Percentiles rank a stretch among this genome's conserved stretches.
Evolutionary conservation across 2,113 vertebrate species (phyloP).

Genomic region (Leiothrix lutea): DNA sequence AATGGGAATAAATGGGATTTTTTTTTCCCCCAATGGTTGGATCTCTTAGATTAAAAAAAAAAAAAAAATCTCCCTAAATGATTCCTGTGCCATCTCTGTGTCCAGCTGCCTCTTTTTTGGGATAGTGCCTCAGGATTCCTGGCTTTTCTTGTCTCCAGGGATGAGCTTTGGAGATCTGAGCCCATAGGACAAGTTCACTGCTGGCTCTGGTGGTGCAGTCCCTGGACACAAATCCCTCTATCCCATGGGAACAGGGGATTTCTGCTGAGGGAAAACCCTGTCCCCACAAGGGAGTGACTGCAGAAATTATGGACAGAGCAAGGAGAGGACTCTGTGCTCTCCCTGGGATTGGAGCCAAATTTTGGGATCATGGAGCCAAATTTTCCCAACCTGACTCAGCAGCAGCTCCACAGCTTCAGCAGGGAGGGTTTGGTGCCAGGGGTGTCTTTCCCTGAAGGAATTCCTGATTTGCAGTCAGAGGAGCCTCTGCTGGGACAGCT

Average conservation of each 20-base stretch:
- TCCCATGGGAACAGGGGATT: neutral
- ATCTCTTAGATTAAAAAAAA: neutral
- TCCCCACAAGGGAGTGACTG: neutral
- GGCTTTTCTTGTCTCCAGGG: neutral
- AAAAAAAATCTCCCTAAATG: neutral
- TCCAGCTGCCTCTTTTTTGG: neutral
- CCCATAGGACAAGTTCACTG: neutral
- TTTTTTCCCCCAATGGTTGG: neutral
- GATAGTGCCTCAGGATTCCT: neutral
- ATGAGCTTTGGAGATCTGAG: neutral
- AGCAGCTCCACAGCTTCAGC: neutral
- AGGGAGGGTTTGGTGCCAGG: neutral
- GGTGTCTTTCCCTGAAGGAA: neutral
- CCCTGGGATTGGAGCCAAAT: neutral
- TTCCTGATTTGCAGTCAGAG: neutral
- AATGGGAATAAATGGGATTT: neutral
- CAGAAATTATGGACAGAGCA: neutral
- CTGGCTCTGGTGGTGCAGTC: neutral
- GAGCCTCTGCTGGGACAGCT: neutral
- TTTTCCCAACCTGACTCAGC: neutral
- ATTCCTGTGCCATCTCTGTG: neutral
- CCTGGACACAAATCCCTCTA: neutral
- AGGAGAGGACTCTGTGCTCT: neutral
- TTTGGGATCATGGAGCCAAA: neutral
- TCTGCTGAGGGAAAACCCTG: neutral